Evolutionary conservation across 2,113 vertebrate genomes (phyloP).

Genomic region (Actinemys pallida): DNA sequence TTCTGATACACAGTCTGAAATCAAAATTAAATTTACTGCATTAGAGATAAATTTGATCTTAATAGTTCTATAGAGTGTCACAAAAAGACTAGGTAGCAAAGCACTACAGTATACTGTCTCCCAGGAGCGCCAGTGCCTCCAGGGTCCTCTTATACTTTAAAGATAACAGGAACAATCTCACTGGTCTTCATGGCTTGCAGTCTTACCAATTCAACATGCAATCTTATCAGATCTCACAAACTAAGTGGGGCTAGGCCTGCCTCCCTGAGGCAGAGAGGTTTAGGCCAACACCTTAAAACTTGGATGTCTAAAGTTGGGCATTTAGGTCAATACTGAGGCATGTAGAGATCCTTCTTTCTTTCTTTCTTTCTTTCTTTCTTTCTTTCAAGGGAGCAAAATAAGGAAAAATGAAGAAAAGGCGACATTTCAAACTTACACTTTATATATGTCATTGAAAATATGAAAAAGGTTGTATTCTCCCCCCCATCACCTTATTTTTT

Average conservation of each 20-base stretch:
- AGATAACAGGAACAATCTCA: neutral
- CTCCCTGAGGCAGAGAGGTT: neutral
- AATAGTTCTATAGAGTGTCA: neutral
- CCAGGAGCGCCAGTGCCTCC: neutral
- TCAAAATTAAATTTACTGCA: neutral
- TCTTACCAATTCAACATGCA: neutral
- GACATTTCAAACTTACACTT: neutral
- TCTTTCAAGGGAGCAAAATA: neutral
- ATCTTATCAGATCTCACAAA: slow-evolving; percentile 10
- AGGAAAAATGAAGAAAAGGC: slow-evolving; percentile 12
- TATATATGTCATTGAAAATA: neutral
- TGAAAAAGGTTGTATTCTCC: neutral
- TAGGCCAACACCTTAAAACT: neutral
- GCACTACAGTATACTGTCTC: neutral
- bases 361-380: neutral
- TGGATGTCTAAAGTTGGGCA: neutral
- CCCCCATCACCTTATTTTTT: neutral
- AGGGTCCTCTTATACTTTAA: neutral
- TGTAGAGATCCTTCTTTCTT: neutral
- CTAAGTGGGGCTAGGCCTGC: neutral
- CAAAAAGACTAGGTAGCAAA: neutral
- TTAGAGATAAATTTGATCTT: neutral
- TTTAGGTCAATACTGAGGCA: neutral
- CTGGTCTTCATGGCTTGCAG: neutral
- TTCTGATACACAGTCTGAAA: neutral